phyloP scores from a whole-genome alignment of 2,888 invertebrate genomes.

The Atrina japonica region DNA sequence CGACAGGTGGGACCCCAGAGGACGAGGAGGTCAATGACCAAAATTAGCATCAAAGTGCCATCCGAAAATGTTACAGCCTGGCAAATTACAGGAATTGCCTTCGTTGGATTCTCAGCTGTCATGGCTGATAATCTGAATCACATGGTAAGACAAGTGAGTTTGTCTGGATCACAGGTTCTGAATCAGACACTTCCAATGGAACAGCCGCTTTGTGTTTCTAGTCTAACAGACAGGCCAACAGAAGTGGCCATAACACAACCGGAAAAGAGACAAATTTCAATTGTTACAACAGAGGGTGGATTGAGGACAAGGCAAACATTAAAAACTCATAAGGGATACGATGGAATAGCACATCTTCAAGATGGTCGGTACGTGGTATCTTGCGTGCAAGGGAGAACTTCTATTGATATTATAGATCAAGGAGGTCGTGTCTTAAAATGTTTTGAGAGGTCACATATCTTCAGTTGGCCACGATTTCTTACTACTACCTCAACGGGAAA shows the following conservation, averaged over 20 bases:
- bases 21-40: constrained; percentile 34
- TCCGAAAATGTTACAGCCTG: constrained; percentile 47
- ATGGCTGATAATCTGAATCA: constrained; percentile 56
- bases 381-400: constrained; percentile 51
- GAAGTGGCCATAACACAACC: constrained; percentile 58
- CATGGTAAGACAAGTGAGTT: constrained; percentile 46
- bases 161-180: constrained; percentile 25
- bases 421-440: constrained; percentile 49
- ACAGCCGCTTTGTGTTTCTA: constrained; percentile 52
- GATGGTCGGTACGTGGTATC: constrained; percentile 53
- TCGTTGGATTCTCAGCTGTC: constrained; percentile 49
- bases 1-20: not conserved
- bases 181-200: constrained; percentile 47
- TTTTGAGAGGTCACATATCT: constrained; percentile 49
- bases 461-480: constrained; percentile 59
- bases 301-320: constrained; percentile 48
- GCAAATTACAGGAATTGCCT: constrained; percentile 60
- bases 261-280: constrained; percentile 51
- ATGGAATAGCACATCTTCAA: constrained; percentile 53
- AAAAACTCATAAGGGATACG: constrained; percentile 56
- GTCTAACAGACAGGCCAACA: constrained; percentile 32
- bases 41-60: constrained; percentile 49
- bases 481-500: constrained; percentile 46
- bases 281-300: constrained; percentile 43
- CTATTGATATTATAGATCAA: constrained; percentile 55